Conservation (phyloP, 2,888 invertebrate genomes). For the Brenthis hecate region DNA sequence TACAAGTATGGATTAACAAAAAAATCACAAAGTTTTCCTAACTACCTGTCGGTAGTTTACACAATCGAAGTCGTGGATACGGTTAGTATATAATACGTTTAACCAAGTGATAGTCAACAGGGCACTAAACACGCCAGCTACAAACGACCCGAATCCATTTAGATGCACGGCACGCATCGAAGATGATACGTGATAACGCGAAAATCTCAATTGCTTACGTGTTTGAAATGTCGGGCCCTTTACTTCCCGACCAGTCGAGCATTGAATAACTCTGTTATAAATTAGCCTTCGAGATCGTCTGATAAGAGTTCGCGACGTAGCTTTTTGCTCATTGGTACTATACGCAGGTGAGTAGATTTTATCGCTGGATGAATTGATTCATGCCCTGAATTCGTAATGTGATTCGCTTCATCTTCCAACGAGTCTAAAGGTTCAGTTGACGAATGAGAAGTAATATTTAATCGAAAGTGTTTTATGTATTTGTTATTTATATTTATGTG, state of each 20-base stretch:
- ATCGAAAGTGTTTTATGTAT: constrained; percentile 17
- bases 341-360: constrained; percentile 74
- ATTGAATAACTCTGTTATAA: constrained; percentile 78
- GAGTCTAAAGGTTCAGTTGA: constrained; percentile 22
- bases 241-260: constrained; percentile 63
- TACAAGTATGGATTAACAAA: too few species aligned
- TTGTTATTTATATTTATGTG: background rate
- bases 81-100: constrained; percentile 34
- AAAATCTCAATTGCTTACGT: constrained; percentile 82
- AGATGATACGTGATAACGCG: constrained; percentile 83
- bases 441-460: constrained; percentile 26
- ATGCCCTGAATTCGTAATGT: constrained; percentile 66
- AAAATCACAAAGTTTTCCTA: too few species aligned
- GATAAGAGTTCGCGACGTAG: constrained; percentile 70
- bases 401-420: constrained; percentile 34
- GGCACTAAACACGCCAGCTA: constrained; percentile 54
- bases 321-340: constrained; percentile 66
- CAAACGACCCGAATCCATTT: constrained; percentile 44
- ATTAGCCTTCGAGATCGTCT: constrained; percentile 72
- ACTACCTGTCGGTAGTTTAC: background rate
- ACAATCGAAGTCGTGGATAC: background rate
- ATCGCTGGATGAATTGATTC: constrained; percentile 75
- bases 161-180: constrained; percentile 71
- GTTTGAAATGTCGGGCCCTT: constrained; percentile 61
- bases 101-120: constrained; percentile 56